Percentiles rank a stretch among this genome's conserved stretches.
Evolutionary conservation across 2,888 invertebrate species (phyloP).

Genomic region (Gymnosoma rotundatum): DNA sequence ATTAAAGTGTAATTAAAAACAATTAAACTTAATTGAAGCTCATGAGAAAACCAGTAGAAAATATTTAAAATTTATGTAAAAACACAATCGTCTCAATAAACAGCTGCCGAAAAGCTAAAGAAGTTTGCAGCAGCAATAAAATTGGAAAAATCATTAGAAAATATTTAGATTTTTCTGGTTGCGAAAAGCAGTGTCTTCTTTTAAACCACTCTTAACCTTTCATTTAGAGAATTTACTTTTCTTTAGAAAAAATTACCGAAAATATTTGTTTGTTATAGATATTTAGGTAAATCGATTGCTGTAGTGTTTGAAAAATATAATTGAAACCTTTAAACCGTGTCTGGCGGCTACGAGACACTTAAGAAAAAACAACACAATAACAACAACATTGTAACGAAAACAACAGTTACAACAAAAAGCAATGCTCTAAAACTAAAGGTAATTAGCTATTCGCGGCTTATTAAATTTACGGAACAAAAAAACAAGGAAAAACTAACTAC

Average conservation of each 20-base stretch:
- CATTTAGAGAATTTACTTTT: too few relatives aligned
- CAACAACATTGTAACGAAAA: slow-evolving; percentile 26
- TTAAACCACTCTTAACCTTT: neutral
- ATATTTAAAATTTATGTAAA: slow-evolving; percentile 20
- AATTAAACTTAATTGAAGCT: slow-evolving; percentile 64
- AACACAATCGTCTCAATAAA: slow-evolving; percentile 12
- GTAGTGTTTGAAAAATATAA: slow-evolving; percentile 5
- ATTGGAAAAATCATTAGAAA: slow-evolving; percentile 69
- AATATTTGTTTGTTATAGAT: too few relatives aligned
- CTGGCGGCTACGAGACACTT: neutral
- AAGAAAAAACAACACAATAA: slow-evolving; percentile 34
- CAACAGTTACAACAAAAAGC: slow-evolving; percentile 29
- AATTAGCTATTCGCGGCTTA: slow-evolving; percentile 58
- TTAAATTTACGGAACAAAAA: slow-evolving; percentile 50
- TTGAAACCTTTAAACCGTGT: slow-evolving; percentile 53
- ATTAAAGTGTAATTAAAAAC: slow-evolving; percentile 68
- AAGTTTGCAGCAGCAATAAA: neutral
- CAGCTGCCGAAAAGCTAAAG: slow-evolving; percentile 33
- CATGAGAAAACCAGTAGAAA: slow-evolving; percentile 14
- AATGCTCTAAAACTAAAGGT: slow-evolving; percentile 53
- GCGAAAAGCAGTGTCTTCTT: neutral
- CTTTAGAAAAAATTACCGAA: too few relatives aligned
- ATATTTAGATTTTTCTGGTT: slow-evolving; percentile 32
- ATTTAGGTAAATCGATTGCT: neutral
- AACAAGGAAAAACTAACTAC: slow-evolving; percentile 20